Conservation (phyloP, 2,113 vertebrate genomes). For the Steatornis caripensis region DNA sequence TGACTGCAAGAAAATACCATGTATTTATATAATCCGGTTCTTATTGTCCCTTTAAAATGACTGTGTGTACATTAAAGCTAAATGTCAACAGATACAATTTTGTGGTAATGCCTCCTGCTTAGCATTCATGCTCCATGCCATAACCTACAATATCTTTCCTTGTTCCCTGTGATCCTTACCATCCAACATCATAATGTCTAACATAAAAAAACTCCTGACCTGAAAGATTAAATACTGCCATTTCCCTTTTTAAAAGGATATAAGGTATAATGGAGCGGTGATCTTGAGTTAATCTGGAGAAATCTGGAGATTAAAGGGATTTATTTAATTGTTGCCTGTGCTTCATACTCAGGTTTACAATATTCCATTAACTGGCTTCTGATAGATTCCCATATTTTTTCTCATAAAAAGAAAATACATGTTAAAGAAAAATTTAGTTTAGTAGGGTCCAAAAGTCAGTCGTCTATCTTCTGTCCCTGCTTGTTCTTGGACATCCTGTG, state of each 20-base stretch:
- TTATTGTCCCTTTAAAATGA: neutral
- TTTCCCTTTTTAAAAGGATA: neutral
- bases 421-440: neutral
- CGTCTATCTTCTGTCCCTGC: neutral
- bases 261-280: neutral
- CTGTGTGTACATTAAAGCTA: neutral
- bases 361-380: neutral
- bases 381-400: neutral
- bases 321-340: neutral
- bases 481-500: neutral
- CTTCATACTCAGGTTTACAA: neutral
- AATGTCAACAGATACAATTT: neutral
- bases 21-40: neutral
- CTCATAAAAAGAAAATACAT: neutral
- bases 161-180: neutral
- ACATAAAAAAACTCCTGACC: neutral
- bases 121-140: neutral
- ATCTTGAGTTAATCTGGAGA: neutral
- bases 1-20: neutral
- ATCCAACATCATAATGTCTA: neutral
- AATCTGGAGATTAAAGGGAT: neutral
- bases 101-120: neutral
- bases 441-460: neutral
- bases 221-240: neutral
- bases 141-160: neutral